Evolutionary conservation across 2,113 vertebrate genomes (phyloP).

Genomic region (Gorsachius goisagi): DNA sequence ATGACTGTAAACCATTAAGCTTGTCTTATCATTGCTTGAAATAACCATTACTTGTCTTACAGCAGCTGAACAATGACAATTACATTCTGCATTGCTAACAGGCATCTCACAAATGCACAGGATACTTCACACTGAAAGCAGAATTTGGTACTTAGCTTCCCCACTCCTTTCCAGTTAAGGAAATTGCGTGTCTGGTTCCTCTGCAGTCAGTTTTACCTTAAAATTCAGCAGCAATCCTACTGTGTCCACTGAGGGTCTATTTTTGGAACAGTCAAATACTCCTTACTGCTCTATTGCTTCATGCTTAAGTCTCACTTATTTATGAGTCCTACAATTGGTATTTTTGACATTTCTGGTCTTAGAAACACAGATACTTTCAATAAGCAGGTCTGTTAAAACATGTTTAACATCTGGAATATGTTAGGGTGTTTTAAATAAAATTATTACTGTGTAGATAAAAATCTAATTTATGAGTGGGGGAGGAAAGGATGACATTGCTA

Average conservation of each 20-base stretch:
- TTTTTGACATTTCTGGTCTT: background rate
- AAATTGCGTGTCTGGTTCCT: background rate
- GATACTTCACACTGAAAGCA: background rate
- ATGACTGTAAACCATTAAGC: background rate
- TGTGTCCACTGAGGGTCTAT: conserved; percentile 18
- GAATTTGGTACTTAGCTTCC: background rate
- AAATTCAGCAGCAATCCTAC: conserved; percentile 34
- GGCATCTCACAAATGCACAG: background rate
- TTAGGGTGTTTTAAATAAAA: background rate
- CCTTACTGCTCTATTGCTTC: background rate
- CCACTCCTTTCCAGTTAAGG: background rate
- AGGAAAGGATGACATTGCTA: background rate
- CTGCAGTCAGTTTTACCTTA: conserved; percentile 5
- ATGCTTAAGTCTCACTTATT: background rate
- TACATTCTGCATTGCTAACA: background rate
- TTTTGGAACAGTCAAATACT: conserved; percentile 35
- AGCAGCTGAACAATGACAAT: background rate
- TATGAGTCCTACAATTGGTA: background rate
- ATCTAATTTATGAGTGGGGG: background rate
- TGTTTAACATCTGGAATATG: background rate
- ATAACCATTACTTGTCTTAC: background rate
- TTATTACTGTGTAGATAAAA: background rate
- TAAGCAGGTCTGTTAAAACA: conserved; percentile 8
- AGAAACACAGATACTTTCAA: background rate
- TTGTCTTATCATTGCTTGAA: background rate